Percentiles rank a stretch among this genome's conserved stretches.
phyloP scores from a whole-genome alignment of 2,113 vertebrate genomes.

The Heptranchias perlo region DNA sequence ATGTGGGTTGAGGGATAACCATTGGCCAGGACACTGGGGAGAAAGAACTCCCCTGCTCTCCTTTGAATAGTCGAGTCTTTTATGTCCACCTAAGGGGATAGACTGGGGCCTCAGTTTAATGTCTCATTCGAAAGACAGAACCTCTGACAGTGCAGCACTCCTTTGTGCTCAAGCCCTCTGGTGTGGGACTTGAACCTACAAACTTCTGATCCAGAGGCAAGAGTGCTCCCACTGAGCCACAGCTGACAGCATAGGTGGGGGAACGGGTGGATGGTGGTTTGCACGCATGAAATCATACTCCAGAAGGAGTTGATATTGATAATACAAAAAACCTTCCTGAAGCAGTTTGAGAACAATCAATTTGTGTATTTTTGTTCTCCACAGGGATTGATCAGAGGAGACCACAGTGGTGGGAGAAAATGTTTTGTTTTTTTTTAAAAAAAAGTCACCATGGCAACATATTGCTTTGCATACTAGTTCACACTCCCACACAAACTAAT shows the following conservation, averaged over 20 bases:
- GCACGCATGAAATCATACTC: neutral
- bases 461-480: neutral
- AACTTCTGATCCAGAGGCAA: too few species aligned
- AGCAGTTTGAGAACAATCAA: neutral
- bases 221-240: neutral
- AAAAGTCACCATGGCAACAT: conserved; percentile 11
- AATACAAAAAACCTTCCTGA: neutral
- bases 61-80: too few species aligned
- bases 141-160: neutral
- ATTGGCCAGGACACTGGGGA: too few species aligned
- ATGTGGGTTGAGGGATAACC: too few species aligned
- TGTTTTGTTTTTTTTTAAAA: conserved; percentile 29
- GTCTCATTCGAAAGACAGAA: neutral
- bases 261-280: neutral
- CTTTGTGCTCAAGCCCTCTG: too few species aligned
- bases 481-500: conserved; percentile 27
- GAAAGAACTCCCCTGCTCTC: too few species aligned
- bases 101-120: neutral
- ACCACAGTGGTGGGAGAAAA: neutral
- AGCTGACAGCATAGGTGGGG: neutral
- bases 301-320: neutral
- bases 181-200: neutral
- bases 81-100: neutral
- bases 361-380: neutral
- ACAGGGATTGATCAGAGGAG: neutral